Evolutionary conservation across 2,797 vertebrate species (phyloP).

Genomic region (Kryptopterus vitreolus): DNA sequence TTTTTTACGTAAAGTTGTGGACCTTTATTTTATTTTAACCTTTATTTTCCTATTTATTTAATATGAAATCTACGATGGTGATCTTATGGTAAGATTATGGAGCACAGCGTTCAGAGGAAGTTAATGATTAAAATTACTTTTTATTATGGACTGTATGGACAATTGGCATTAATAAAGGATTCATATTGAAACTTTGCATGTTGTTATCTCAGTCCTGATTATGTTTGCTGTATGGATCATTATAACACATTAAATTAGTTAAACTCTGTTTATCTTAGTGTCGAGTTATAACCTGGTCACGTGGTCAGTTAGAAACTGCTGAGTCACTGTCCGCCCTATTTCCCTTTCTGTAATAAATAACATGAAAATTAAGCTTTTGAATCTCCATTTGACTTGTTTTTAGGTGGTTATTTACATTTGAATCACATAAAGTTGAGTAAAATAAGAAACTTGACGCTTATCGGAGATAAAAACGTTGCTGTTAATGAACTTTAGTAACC

Average conservation of each 20-base stretch:
- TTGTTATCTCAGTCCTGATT: too few relatives aligned
- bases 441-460: not conserved
- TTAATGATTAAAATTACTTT: not conserved
- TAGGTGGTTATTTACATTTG: not conserved
- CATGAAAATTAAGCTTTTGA: not conserved
- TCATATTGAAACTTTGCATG: too few relatives aligned
- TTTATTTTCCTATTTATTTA: not conserved
- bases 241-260: too few relatives aligned
- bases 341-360: not conserved
- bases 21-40: not conserved
- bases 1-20: not conserved
- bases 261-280: not conserved
- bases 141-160: not conserved
- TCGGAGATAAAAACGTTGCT: not conserved
- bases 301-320: not conserved
- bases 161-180: not conserved
- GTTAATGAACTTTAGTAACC: not conserved
- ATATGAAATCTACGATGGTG: not conserved
- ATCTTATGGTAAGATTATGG: not conserved
- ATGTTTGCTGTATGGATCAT: too few relatives aligned
- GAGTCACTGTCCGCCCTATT: not conserved
- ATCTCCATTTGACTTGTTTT: not conserved
- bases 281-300: not conserved
- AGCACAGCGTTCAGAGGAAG: not conserved
- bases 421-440: not conserved